Conservation (phyloP, 2,113 vertebrate species). For the Alces alces region DNA sequence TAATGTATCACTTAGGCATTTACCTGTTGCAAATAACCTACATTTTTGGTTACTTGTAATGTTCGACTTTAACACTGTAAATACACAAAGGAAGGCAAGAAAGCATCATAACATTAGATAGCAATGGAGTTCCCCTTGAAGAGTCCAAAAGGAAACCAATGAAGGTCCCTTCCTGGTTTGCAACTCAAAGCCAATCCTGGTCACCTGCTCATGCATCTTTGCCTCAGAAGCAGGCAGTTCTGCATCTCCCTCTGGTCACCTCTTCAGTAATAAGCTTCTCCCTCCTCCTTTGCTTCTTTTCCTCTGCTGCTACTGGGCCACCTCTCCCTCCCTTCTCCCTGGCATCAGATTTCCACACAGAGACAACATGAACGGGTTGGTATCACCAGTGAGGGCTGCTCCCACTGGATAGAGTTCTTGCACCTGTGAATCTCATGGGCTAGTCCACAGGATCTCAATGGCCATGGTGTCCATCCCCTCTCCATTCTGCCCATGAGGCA, state of each 20-base stretch:
- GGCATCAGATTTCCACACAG: background rate
- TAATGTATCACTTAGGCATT: background rate
- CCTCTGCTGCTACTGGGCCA: background rate
- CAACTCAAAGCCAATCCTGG: background rate
- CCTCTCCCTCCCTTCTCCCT: no score
- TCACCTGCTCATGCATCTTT: background rate
- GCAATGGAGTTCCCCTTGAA: background rate
- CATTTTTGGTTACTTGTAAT: background rate
- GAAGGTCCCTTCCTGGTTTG: background rate
- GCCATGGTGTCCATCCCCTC: rapidly evolving
- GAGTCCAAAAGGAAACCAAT: background rate
- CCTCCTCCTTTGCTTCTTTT: background rate
- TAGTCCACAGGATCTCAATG: background rate
- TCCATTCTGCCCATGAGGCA: background rate
- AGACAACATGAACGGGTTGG: background rate
- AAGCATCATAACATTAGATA: background rate
- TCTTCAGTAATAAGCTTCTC: background rate
- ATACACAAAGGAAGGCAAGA: background rate
- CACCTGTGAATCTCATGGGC: background rate
- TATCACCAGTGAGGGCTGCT: background rate
- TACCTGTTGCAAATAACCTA: background rate
- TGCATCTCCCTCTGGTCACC: background rate
- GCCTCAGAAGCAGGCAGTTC: background rate
- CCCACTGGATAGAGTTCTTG: background rate
- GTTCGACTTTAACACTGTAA: background rate